phyloP scores from a whole-genome alignment of 2,113 vertebrate genomes.

The Calyptomena viridis region DNA sequence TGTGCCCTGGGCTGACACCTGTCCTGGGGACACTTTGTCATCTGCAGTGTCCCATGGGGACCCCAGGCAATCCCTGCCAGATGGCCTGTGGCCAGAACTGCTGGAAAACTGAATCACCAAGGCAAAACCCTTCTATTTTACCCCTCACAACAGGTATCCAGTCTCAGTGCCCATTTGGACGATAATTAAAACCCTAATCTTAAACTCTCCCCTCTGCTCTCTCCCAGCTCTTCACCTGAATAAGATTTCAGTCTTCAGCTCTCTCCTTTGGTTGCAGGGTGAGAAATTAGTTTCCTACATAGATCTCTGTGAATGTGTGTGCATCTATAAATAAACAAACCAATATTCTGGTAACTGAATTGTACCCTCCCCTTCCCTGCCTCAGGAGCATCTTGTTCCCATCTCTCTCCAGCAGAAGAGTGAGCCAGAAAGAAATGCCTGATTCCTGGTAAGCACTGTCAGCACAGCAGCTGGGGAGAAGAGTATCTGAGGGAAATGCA shows the following conservation, averaged over 20 bases:
- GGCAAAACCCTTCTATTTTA: neutral
- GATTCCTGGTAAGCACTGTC: slow-evolving; percentile 59
- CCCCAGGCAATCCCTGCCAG: neutral
- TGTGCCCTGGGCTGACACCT: slow-evolving; percentile 25
- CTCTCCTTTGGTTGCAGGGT: neutral
- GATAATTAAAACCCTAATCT: neutral
- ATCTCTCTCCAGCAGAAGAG: slow-evolving; percentile 51
- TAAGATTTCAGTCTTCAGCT: neutral
- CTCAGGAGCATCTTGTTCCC: slow-evolving; percentile 64
- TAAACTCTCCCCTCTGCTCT: neutral
- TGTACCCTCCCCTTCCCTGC: slow-evolving; percentile 15
- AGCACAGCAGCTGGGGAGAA: slow-evolving; percentile 67
- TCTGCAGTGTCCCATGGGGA: slow-evolving; percentile 15
- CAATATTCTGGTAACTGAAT: neutral
- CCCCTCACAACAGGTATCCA: neutral
- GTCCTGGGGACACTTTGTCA: slow-evolving; percentile 33
- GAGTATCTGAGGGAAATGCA: slow-evolving; percentile 63
- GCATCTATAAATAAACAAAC: slow-evolving; percentile 35
- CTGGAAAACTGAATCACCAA: neutral
- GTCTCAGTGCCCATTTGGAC: neutral
- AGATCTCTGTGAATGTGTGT: neutral
- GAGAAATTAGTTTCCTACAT: neutral
- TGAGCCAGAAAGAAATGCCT: slow-evolving; percentile 56
- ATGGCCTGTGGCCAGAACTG: slow-evolving; percentile 38
- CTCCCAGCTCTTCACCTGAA: neutral